These are phyloP conservation scores for Lithophane socia DNA, from an alignment of 2,888 invertebrate genomes.

Conservation along the genomic window DNA sequence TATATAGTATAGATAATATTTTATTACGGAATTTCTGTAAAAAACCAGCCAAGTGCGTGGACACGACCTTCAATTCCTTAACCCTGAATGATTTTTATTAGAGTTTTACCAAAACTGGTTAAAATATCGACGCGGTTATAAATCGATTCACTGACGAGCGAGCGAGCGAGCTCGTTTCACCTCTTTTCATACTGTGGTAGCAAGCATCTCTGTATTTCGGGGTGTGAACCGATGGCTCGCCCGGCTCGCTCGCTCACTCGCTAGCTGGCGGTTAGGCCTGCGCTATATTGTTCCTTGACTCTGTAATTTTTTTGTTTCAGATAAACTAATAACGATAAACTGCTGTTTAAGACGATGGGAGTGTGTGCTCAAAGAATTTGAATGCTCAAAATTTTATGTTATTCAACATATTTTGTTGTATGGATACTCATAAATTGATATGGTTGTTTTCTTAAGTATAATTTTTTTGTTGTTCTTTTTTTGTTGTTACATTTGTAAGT, in stretches of 20 bases:
- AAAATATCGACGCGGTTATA: not conserved
- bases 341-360: slow-evolving; percentile 11
- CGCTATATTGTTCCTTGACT: not conserved
- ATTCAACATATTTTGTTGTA: slow-evolving; percentile 25
- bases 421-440: not conserved
- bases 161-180: too few species aligned
- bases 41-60: too few species aligned
- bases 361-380: slow-evolving; percentile 12
- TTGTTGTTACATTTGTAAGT: not conserved
- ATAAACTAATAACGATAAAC: not conserved
- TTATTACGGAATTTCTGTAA: too few species aligned
- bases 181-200: too few species aligned
- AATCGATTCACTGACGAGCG: not conserved
- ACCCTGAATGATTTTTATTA: not conserved
- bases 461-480: not conserved
- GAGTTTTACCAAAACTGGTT: not conserved
- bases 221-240: too few species aligned
- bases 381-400: slow-evolving; percentile 28
- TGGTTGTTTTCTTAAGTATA: not conserved
- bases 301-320: slow-evolving; percentile 16
- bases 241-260: too few species aligned
- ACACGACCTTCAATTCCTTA: too few species aligned
- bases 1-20: too few species aligned
- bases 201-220: too few species aligned
- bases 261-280: too few species aligned